Percentiles rank a stretch among this genome's conserved stretches.
These are phyloP conservation scores for Strigamia transsilvanica DNA, from an alignment of 2,888 invertebrate species.

Conservation along the genomic window DNA sequence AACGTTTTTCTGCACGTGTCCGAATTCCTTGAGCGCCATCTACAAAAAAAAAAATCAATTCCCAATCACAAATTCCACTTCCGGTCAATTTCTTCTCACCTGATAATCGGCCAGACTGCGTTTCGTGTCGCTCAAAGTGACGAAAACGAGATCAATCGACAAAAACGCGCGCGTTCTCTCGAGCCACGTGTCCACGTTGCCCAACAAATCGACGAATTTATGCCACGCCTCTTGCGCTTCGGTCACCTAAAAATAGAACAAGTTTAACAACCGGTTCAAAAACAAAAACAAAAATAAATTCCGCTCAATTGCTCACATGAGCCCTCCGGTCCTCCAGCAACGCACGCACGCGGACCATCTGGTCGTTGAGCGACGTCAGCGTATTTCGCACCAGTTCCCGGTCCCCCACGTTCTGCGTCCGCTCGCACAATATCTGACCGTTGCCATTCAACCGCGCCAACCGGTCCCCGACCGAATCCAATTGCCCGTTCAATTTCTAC, in stretches of 20 bases:
- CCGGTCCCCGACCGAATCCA: constrained; percentile 76
- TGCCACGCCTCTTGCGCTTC: constrained; percentile 82
- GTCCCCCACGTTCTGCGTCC: constrained; percentile 80
- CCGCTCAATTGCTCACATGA: constrained; percentile 65
- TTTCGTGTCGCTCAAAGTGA: constrained; percentile 80
- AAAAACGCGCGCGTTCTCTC: constrained; percentile 82
- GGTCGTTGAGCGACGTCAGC: constrained; percentile 78
- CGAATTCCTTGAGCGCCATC: constrained; percentile 57
- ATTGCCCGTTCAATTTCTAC: constrained; percentile 76
- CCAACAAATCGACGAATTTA: constrained; percentile 82
- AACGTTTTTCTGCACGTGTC: constrained; percentile 57
- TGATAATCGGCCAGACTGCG: constrained; percentile 87
- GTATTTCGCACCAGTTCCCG: constrained; percentile 78
- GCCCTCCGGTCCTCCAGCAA: constrained; percentile 85
- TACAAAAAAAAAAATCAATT: constrained; percentile 52
- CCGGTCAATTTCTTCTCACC: too few relatives aligned
- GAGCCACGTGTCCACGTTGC: constrained; percentile 83
- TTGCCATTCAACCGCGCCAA: constrained; percentile 80
- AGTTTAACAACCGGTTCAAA: neutral
- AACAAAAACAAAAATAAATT: neutral
- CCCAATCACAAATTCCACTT: too few relatives aligned
- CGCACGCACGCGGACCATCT: constrained; percentile 78
- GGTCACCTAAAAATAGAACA: constrained; percentile 69
- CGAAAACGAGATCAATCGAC: constrained; percentile 78
- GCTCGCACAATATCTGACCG: constrained; percentile 80